These are phyloP conservation scores for Perccottus glenii DNA, from an alignment of 2,113 vertebrate species.

Conservation along the genomic window DNA sequence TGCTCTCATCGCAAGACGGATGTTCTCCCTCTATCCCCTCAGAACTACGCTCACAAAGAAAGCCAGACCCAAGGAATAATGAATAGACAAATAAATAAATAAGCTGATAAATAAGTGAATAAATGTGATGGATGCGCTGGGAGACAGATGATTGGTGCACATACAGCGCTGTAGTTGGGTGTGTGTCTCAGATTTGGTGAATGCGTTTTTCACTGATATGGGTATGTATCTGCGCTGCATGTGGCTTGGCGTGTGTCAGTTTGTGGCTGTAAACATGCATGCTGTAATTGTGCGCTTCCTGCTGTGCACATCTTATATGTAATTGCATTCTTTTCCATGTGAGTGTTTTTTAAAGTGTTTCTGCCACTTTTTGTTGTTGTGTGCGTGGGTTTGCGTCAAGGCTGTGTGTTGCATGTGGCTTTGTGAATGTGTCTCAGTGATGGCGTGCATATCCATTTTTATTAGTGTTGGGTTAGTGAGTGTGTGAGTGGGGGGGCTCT, in stretches of 20 bases:
- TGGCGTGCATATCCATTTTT: slow-evolving; percentile 57
- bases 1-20: slow-evolving; percentile 72
- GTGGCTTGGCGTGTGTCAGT: slow-evolving; percentile 31
- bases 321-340: slow-evolving; percentile 18
- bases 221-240: slow-evolving; percentile 10
- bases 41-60: slow-evolving; percentile 55
- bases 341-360: slow-evolving; percentile 13
- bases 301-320: slow-evolving; percentile 22
- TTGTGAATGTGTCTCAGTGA: slow-evolving; percentile 49
- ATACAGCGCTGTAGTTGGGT: slow-evolving; percentile 10
- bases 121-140: slow-evolving; percentile 50
- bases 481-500: slow-evolving; percentile 58
- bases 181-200: slow-evolving; percentile 10
- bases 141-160: slow-evolving; percentile 56
- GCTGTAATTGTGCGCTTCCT: slow-evolving; percentile 32
- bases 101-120: slow-evolving; percentile 73
- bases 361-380: slow-evolving; percentile 8
- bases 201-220: slow-evolving; percentile 20
- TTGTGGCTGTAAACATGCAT: slow-evolving; percentile 37
- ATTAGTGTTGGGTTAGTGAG: slow-evolving; percentile 31
- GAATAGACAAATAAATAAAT: slow-evolving; percentile 75
- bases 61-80: slow-evolving; percentile 68
- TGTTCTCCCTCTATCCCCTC: slow-evolving; percentile 62
- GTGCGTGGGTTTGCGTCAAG: slow-evolving; percentile 26
- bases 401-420: slow-evolving; percentile 40